Evolutionary conservation across 1,140 invertebrate species (phyloP).

Genomic region (Asbolus verrucosus): DNA sequence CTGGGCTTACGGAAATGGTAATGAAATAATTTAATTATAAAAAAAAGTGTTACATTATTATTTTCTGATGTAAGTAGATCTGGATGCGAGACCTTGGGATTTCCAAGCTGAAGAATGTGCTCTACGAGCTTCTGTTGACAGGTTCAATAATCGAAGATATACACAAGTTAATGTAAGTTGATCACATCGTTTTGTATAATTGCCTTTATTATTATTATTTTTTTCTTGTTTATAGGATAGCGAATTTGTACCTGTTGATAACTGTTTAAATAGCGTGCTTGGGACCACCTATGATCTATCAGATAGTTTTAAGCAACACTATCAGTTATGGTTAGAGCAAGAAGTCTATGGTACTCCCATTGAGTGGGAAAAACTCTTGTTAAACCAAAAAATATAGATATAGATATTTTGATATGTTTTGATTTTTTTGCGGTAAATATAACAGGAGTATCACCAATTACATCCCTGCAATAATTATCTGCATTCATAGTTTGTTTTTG

Average conservation of each 20-base stretch:
- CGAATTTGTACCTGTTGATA: conserved; percentile 90
- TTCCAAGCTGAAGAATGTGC: conserved; percentile 99
- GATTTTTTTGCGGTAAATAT: conserved; percentile 12
- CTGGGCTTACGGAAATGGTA: conserved; percentile 99
- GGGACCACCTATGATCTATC: conserved; percentile 86
- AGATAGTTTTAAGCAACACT: conserved; percentile 96
- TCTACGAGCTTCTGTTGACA: conserved; percentile 91
- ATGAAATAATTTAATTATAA: conserved; percentile 44
- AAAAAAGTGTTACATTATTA: conserved; percentile 39
- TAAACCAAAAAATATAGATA: conserved; percentile 40
- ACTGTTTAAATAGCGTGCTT: conserved; percentile 85
- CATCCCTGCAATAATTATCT: conserved; percentile 21
- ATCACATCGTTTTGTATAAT: not conserved
- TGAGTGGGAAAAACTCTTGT: conserved; percentile 78
- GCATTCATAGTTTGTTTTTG: not conserved
- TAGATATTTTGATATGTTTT: conserved; percentile 1
- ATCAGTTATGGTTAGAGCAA: conserved; percentile 95
- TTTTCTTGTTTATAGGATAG: conserved; percentile 63
- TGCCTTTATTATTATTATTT: no score
- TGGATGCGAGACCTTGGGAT: conserved; percentile 98
- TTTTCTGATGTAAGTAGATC: conserved; percentile 71
- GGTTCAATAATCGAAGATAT: conserved; percentile 93
- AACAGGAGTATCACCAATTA: not conserved
- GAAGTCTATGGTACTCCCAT: conserved; percentile 93
- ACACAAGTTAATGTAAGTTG: conserved; percentile 56